Conservation (phyloP, 2,113 vertebrate species). For the Phasianus colchicus region DNA sequence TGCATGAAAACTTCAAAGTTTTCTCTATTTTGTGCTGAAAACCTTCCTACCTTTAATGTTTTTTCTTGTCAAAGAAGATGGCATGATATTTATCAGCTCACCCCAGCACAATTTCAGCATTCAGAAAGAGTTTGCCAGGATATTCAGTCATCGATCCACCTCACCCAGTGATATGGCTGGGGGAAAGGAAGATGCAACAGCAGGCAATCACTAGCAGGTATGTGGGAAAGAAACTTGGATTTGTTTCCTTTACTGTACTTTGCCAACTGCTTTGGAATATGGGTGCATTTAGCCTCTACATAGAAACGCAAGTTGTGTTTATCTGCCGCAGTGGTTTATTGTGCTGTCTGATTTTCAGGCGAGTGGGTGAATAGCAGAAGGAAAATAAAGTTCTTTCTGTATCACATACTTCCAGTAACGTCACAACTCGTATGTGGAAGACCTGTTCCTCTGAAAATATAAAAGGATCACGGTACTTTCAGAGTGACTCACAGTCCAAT, state of each 20-base stretch:
- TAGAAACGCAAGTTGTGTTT: neutral
- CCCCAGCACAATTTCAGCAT: neutral
- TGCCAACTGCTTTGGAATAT: neutral
- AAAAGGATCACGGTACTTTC: slow-evolving; percentile 15
- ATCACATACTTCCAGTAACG: neutral
- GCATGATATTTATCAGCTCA: neutral
- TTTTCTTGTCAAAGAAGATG: neutral
- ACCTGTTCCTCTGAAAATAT: slow-evolving; percentile 39
- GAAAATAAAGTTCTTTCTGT: neutral
- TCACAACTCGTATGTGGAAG: slow-evolving; percentile 13
- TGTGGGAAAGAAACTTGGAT: neutral
- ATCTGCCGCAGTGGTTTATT: neutral
- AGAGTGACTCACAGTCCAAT: slow-evolving; percentile 46
- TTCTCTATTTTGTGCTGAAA: neutral
- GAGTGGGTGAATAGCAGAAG: neutral
- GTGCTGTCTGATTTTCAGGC: neutral
- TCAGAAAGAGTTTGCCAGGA: neutral
- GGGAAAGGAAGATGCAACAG: neutral
- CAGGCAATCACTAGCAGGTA: neutral
- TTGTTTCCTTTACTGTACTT: neutral
- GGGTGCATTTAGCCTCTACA: neutral
- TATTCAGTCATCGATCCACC: neutral
- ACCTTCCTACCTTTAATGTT: neutral
- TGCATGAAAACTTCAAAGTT: neutral
- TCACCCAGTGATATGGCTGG: neutral